These are phyloP conservation scores for Rhynchonycteris naso DNA, from an alignment of 2,797 vertebrate genomes.

Conservation along the genomic window DNA sequence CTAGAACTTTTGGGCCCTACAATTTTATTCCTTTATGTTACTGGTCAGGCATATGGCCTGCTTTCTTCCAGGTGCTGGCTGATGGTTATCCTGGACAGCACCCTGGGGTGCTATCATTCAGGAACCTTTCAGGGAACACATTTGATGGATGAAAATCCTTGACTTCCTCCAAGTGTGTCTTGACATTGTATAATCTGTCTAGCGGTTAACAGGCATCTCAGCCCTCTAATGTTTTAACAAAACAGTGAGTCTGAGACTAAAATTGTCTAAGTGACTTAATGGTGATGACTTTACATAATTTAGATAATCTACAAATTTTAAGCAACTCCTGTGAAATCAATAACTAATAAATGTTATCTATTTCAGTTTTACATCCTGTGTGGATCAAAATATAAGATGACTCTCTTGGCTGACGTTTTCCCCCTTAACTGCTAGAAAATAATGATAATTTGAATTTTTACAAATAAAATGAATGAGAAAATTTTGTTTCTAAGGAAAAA, in stretches of 20 bases:
- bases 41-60: background rate
- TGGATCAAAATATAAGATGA: constrained; percentile 16
- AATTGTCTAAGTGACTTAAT: constrained; percentile 44
- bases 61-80: background rate
- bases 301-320: constrained; percentile 46
- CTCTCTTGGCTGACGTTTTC: background rate
- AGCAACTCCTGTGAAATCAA: constrained; percentile 39
- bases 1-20: background rate
- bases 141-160: constrained; percentile 50
- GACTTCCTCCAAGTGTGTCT: background rate
- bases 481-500: background rate
- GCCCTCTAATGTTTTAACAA: constrained; percentile 40
- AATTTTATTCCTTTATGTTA: background rate
- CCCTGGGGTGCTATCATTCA: background rate
- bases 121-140: background rate
- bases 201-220: background rate
- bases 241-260: constrained; percentile 1
- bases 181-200: constrained; percentile 18
- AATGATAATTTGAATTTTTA: constrained; percentile 36
- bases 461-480: constrained; percentile 53
- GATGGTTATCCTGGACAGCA: background rate
- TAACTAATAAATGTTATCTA: constrained; percentile 42
- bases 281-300: constrained; percentile 29
- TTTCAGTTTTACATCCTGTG: constrained; percentile 8
- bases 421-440: background rate